A percentile compares a stretch with the other conserved stretches of the same genome.
Evolutionary conservation across 2,888 invertebrate species (phyloP).

Genomic region (Synanthedon andrenaeformis): DNA sequence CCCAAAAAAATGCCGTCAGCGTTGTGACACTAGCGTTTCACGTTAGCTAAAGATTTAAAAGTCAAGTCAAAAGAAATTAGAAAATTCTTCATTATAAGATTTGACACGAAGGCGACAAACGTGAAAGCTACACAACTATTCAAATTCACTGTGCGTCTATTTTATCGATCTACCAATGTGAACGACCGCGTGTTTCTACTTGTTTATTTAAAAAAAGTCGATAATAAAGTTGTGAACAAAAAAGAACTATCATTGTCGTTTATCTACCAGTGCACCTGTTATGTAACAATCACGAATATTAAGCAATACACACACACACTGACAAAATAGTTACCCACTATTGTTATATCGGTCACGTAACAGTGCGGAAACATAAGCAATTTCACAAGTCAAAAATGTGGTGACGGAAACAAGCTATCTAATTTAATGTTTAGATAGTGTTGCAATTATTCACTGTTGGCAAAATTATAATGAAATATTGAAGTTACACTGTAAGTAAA

Average conservation of each 20-base stretch:
- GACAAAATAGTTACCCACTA: not conserved
- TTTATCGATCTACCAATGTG: slow-evolving; percentile 7
- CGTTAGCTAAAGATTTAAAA: too few relatives aligned
- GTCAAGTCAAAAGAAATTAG: too few relatives aligned
- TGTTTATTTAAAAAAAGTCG: slow-evolving; percentile 21
- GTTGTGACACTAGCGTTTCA: too few relatives aligned
- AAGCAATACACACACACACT: slow-evolving; percentile 1
- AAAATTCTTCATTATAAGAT: too few relatives aligned
- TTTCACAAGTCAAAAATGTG: slow-evolving; percentile 1
- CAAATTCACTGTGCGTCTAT: slow-evolving; percentile 1
- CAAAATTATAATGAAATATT: too few relatives aligned
- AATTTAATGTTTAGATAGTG: not conserved
- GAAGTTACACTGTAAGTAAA: too few relatives aligned
- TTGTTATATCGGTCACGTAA: slow-evolving; percentile 3
- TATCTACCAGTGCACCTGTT: slow-evolving; percentile 24
- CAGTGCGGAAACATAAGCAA: slow-evolving; percentile 3
- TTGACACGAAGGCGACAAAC: not conserved
- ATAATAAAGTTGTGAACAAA: slow-evolving; percentile 18
- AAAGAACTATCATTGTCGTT: slow-evolving; percentile 17
- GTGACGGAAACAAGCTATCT: not conserved
- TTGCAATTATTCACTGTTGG: too few relatives aligned
- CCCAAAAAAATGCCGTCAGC: too few relatives aligned
- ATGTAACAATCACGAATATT: slow-evolving; percentile 14
- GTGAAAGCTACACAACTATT: slow-evolving; percentile 6
- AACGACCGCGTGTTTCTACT: slow-evolving; percentile 19